Base-by-base conservation (phyloP, 1,140 invertebrate species). In the Euwallacea similis region DNA sequence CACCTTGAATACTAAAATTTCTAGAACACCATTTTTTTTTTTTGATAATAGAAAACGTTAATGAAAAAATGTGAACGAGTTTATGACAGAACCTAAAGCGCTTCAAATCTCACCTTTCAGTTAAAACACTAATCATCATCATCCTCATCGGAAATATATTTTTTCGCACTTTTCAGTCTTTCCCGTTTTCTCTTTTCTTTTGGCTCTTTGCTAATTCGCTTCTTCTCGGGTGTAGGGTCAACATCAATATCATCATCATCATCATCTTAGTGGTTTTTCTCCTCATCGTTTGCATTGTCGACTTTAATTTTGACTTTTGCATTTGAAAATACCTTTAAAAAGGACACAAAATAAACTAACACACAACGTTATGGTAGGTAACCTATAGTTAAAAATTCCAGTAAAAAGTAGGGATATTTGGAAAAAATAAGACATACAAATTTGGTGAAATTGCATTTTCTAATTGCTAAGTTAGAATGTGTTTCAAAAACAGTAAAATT, bases 121-220 rank as follows among this genome's bases (percentile, higher is more conserved):
- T 33, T 33, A 33, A 33, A 33, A 33, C 4, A 44, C 53, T 78
- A 84, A 81, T 84, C 84, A 74, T 87, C 85, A 63, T 92, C 90
- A 9, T 92, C 91, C 72, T 92, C 90, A 78, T 92, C 91, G 15
- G 88, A 90, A 68, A 91, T 84, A 79, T 90, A 91, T 73, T 89
- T 90, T 77, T 89, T 91, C 9, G 87, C 86, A 7, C 86, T 82
- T 79, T 89, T 90, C 71, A 89, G 84, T 60, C 89, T 81, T 46
- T 85, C 84, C 50, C 50, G 64, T 75, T 10, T 81, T 54, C 83
- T 83, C 50, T 82, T 83, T 44, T 81, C 82, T 76, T 87, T 87
- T 16, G 59, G 70, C 16, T 72, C 70, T 46, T 72, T 72, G 86
- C 89, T 9, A 88, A 85, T 78, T 88, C 88, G 86, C 88, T 88